A percentile compares a stretch with the other conserved stretches of the same genome.
Evolutionary conservation across 2,113 vertebrate species (phyloP).

Genomic region (Genyomyrus donnyi): DNA sequence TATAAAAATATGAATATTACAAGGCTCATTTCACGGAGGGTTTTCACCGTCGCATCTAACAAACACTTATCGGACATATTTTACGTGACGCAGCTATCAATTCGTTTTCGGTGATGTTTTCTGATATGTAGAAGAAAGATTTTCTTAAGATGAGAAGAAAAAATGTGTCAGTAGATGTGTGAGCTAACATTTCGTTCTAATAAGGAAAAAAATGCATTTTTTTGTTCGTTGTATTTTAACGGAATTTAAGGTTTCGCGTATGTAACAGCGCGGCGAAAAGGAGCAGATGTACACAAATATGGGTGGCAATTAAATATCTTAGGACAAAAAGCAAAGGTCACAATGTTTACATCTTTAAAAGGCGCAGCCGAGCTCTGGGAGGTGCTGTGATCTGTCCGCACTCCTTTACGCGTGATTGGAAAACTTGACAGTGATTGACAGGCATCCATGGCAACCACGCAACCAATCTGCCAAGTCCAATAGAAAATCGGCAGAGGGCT

Average conservation of each 20-base stretch:
- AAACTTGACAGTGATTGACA: conserved; percentile 87
- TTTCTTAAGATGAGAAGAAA: not conserved
- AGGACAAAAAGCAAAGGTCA: conserved; percentile 52
- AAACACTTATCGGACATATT: not conserved
- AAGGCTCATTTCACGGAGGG: not conserved
- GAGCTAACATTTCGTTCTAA: not conserved
- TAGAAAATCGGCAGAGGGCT: conserved; percentile 68
- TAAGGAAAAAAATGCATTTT: not conserved
- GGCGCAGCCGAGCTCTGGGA: conserved; percentile 63
- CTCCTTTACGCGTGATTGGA: conserved; percentile 74
- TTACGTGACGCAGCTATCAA: not conserved
- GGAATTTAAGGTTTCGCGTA: not conserved
- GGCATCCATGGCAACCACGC: conserved; percentile 77
- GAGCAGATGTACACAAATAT: conserved; percentile 30
- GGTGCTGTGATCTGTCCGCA: conserved; percentile 60
- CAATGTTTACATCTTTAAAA: conserved; percentile 60
- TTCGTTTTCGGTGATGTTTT: not conserved
- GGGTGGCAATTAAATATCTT: conserved; percentile 43
- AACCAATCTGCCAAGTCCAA: conserved; percentile 83
- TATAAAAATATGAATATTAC: not conserved
- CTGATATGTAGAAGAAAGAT: not conserved
- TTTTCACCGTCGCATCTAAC: not conserved
- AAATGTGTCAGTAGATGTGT: conserved; percentile 21
- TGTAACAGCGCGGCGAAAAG: conserved; percentile 37
- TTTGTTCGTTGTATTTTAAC: conserved; percentile 14